Base-by-base conservation (phyloP, 1,140 invertebrate genomes). In the Carcinoscorpius rotundicauda region DNA sequence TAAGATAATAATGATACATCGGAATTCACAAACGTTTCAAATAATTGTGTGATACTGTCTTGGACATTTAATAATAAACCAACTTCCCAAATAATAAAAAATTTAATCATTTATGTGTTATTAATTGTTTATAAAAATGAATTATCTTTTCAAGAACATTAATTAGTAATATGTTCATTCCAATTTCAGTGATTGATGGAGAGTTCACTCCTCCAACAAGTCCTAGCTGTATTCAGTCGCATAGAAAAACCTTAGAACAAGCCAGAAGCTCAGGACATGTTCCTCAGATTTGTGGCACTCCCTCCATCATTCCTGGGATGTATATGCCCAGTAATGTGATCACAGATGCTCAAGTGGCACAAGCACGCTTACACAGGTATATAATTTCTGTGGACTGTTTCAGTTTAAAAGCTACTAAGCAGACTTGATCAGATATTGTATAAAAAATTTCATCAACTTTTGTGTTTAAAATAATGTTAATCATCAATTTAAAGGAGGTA, bases 281-380 rank as follows among this genome's bases (percentile, higher is more conserved):
- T 52, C 52, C 64, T 29, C 29, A 29, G 29, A 29, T 29, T 29
- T 29, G 29, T 29, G 29, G 29, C 29, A 29, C 29, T 4, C 61
- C 69, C 48, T 8, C 58, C 53, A 9, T 69, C 50, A 58, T 68
- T 49, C n/a, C 63, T 55, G 60, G 69, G 57, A 66, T 73, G 68
- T 73, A 76, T 66, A 70, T 29, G 29, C 9, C 56, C 4, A 29
- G 56, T 3, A 57, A 10, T 11, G 29, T 57, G 56, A 83, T 84
- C 68, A 83, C 83, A 57, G 83, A 85, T 73, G 80, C 81, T 65
- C 84, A 85, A 73, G 83, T 84, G 70, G 85, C 85, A 63, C 84
- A 86, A 73, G 85, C 86, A 69, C 83, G 87, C 73, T 81, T 89
- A 49, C 83, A 76, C 67, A 72, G 75, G 76, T 77, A 67, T 62